A percentile compares a stretch with the other conserved stretches of the same genome.
phyloP scores from a whole-genome alignment of 1,140 invertebrate genomes.

The Sitophilus oryzae region DNA sequence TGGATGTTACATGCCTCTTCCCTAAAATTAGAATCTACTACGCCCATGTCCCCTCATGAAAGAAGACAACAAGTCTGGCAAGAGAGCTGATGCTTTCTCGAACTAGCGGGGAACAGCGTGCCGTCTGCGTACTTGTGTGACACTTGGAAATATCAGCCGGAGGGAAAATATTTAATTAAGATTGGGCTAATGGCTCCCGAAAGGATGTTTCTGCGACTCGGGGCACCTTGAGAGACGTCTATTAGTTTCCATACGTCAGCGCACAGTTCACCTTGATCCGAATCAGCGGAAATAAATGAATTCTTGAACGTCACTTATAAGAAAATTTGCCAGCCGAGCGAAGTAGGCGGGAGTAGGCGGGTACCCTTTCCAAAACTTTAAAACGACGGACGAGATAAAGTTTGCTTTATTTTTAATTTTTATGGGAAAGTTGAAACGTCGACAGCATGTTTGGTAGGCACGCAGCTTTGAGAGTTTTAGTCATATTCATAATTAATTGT shows the following conservation, averaged over 20 bases:
- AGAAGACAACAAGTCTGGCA: too few species aligned
- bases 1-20: too few species aligned
- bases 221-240: conserved; percentile 22
- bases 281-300: conserved; percentile 23
- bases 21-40: too few species aligned
- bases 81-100: background rate
- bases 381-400: too few species aligned
- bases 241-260: conserved; percentile 26
- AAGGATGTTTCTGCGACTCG: conserved; percentile 18
- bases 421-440: too few species aligned
- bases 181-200: conserved; percentile 25
- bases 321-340: conserved; percentile 9
- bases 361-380: too few species aligned
- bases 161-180: conserved; percentile 27
- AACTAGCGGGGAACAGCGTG: conserved; percentile 18
- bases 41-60: too few species aligned
- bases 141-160: conserved; percentile 25
- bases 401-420: too few species aligned
- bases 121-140: conserved; percentile 24
- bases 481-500: too few species aligned
- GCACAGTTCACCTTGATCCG: conserved; percentile 10
- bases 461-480: too few species aligned
- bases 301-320: conserved; percentile 19
- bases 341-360: too few species aligned
- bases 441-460: too few species aligned